Conservation (phyloP, 2,888 invertebrate genomes). For the Drosophila mayaguana region DNA sequence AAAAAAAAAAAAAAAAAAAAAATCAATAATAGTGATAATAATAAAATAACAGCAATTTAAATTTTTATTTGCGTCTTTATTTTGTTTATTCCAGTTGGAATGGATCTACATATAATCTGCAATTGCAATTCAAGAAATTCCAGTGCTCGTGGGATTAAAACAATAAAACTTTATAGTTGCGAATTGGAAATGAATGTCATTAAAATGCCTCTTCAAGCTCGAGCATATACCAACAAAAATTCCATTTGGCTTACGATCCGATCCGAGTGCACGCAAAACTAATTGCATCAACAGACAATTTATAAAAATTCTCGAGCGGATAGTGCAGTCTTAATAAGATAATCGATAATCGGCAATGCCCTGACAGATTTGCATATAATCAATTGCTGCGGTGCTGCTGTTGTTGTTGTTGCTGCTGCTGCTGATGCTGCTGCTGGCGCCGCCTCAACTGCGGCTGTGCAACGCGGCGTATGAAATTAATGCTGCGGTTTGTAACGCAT, state of each 20-base stretch:
- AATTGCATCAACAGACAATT: background rate
- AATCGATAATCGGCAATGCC: slow-evolving; percentile 49
- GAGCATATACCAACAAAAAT: slow-evolving; percentile 19
- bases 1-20: too few relatives aligned
- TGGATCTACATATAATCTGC: too few relatives aligned
- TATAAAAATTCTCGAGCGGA: background rate
- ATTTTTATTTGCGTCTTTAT: too few relatives aligned
- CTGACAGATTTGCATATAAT: slow-evolving; percentile 49
- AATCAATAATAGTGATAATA: too few relatives aligned
- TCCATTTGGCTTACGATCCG: slow-evolving; percentile 39
- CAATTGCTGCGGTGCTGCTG: slow-evolving; percentile 19
- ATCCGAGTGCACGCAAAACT: slow-evolving; percentile 15
- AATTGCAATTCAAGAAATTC: too few relatives aligned
- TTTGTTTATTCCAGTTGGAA: too few relatives aligned
- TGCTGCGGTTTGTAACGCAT: slow-evolving; percentile 76
- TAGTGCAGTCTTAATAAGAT: slow-evolving; percentile 56
- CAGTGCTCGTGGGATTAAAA: too few relatives aligned
- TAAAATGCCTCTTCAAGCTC: too few relatives aligned
- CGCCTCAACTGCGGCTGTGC: slow-evolving; percentile 61
- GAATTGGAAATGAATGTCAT: too few relatives aligned
- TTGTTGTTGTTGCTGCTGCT: slow-evolving; percentile 1
- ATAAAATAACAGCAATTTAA: too few relatives aligned
- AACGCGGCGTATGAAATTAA: slow-evolving; percentile 77
- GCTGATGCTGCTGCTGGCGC: slow-evolving; percentile 2
- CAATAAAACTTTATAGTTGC: too few relatives aligned